Percentiles rank a stretch among this genome's conserved stretches.
phyloP scores from a whole-genome alignment of 2,888 invertebrate species.

The Plagodis dolabraria region DNA sequence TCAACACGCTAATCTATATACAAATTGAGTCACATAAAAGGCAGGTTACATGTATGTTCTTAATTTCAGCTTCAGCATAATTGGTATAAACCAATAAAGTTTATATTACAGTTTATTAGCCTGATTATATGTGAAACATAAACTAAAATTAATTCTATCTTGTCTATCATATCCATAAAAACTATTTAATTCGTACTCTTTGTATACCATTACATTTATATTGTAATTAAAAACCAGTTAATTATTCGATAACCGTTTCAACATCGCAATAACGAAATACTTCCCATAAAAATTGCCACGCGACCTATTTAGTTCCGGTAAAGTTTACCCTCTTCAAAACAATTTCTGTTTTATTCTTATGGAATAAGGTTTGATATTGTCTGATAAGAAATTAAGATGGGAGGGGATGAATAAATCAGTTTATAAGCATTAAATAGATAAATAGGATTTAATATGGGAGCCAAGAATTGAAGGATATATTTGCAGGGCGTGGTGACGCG shows the following conservation, averaged over 20 bases:
- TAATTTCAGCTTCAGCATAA: no score
- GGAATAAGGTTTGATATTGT: background rate
- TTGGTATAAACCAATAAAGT: no score
- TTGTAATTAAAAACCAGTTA: conserved; percentile 42
- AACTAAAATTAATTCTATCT: no score
- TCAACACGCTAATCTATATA: no score
- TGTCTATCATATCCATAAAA: no score
- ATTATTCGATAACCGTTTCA: conserved; percentile 43
- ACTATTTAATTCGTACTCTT: no score
- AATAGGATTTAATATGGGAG: conserved; percentile 42
- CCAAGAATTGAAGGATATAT: conserved; percentile 50
- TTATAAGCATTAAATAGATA: conserved; percentile 45
- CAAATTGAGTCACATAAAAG: no score
- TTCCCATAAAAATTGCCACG: conserved; percentile 80
- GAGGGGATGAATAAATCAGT: conserved; percentile 34
- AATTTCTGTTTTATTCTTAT: conserved; percentile 16
- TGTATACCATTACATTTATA: no score
- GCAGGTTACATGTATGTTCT: no score
- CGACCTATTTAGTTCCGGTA: conserved; percentile 66
- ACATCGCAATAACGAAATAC: conserved; percentile 46
- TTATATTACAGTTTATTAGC: no score
- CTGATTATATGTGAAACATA: no score
- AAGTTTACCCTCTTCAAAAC: background rate
- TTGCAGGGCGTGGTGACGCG: conserved; percentile 72
- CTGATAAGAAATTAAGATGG: conserved; percentile 3